phyloP scores from a whole-genome alignment of 2,113 vertebrate genomes.

The Orthonyx spaldingii region DNA sequence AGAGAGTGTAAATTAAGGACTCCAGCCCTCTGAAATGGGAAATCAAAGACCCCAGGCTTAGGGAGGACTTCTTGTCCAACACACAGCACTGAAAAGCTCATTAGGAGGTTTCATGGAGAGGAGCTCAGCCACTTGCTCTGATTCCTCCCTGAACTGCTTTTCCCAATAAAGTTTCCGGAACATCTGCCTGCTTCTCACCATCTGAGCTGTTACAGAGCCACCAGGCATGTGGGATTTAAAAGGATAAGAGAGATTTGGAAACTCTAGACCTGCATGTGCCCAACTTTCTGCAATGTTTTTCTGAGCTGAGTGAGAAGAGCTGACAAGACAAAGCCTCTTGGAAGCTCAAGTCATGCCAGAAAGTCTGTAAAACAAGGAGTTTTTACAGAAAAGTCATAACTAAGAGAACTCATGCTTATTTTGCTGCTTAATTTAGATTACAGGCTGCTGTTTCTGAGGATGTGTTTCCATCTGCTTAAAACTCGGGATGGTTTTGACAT shows the following conservation, averaged over 20 bases:
- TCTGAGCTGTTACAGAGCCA: not conserved
- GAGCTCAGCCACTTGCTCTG: not conserved
- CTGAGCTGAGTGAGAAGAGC: not conserved
- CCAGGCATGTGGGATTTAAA: not conserved
- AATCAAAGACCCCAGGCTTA: not conserved
- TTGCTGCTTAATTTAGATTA: not conserved
- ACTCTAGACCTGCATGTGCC: not conserved
- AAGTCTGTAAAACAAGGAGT: not conserved
- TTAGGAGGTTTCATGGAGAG: not conserved
- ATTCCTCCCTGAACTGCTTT: not conserved
- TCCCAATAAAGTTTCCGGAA: not conserved
- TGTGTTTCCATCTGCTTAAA: not conserved
- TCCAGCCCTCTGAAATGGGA: not conserved
- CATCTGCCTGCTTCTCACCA: not conserved
- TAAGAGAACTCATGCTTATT: not conserved
- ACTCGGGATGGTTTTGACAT: not conserved
- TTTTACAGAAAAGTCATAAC: not conserved
- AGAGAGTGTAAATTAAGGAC: not conserved
- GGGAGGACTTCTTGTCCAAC: not conserved
- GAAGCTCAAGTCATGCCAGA: not conserved
- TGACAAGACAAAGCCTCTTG: not conserved
- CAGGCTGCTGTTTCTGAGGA: not conserved
- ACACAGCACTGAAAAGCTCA: not conserved
- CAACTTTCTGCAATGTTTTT: not conserved
- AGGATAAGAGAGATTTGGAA: not conserved